phyloP scores from a whole-genome alignment of 2,113 vertebrate species.

The Rhea americana region DNA sequence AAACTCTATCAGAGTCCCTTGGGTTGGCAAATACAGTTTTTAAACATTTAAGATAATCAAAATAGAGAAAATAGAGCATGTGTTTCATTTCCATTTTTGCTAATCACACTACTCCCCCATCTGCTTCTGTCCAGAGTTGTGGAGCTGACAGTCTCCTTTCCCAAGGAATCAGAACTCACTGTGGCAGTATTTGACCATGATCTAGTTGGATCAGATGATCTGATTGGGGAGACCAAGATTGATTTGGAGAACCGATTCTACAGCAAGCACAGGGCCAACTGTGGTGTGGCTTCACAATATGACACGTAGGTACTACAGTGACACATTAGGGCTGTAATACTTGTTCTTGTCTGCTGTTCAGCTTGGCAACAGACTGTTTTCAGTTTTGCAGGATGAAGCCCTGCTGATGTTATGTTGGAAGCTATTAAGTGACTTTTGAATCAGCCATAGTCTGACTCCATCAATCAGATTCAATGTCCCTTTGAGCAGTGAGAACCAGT shows the following conservation, averaged over 20 bases:
- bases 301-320: constrained; percentile 79
- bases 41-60: neutral
- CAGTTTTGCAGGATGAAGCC: neutral
- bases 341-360: rapidly evolving
- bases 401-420: neutral
- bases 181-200: constrained; percentile 89
- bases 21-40: neutral
- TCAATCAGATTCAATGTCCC: neutral
- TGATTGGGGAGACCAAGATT: constrained; percentile 88
- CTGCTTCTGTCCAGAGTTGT: constrained; percentile 80
- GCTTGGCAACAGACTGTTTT: neutral
- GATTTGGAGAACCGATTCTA: constrained; percentile 96
- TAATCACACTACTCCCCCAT: neutral
- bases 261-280: constrained; percentile 87
- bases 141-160: constrained; percentile 90
- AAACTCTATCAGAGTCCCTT: neutral
- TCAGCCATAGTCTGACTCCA: neutral
- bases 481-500: neutral
- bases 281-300: constrained; percentile 86
- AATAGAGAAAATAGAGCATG: neutral
- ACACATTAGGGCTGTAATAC: rapidly evolving
- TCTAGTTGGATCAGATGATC: constrained; percentile 88
- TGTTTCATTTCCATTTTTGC: neutral
- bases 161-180: constrained; percentile 85
- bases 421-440: neutral